Evolutionary conservation across 2,888 invertebrate species (phyloP), one percentile per base, ranked within the genome.

Genomic region (Ormia ochracea): DNA sequence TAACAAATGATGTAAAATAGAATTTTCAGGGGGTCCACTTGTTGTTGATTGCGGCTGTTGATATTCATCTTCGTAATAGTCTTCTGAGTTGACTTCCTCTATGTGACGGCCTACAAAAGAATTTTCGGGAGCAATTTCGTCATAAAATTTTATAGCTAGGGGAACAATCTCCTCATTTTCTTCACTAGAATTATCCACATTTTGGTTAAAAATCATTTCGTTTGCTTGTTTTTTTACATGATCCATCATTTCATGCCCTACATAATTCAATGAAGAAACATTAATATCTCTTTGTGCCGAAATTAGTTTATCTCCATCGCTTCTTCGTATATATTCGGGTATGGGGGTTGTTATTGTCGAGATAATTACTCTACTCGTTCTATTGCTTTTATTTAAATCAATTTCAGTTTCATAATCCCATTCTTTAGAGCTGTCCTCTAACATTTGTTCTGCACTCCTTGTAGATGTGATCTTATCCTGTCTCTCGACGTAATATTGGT

Each of bases 321-420:
- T 81, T 43, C 86, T 85, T n/a, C 86, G 85, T 77, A 88, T 82
- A 84, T 88, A 88, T 19, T 88, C 85, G 1, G 89, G 88, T 48
- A 88, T 83, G 52, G 87, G 86, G 41, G 86, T 86, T 41, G 87
- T 86, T 54, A 81, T 52, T 54, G 80, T 59, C 69, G 36, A 21
- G 19, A 0, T 5, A 10, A 48, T 26, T 4, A 72, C 12, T 36
- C 66, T 52, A 21, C 75, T 75, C 50, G 48, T 66, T 63, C 78
- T 61, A 17, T 48, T 41, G 4, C 74, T 66, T 26, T 78, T 72
- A 38, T 56, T 66, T 19, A 58, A 43, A 0, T 28, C 19, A 45
- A 73, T 48, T 38, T 68, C 59, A 45, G 80, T 81, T 33, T 72
- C 59, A 48, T 80, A 77, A n/a, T 83, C 48, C 19, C 69, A 4